A percentile compares a stretch with the other conserved stretches of the same genome.
These are phyloP conservation scores for Drosophila atripex DNA, from an alignment of 2,888 invertebrate genomes.

Conservation along the genomic window DNA sequence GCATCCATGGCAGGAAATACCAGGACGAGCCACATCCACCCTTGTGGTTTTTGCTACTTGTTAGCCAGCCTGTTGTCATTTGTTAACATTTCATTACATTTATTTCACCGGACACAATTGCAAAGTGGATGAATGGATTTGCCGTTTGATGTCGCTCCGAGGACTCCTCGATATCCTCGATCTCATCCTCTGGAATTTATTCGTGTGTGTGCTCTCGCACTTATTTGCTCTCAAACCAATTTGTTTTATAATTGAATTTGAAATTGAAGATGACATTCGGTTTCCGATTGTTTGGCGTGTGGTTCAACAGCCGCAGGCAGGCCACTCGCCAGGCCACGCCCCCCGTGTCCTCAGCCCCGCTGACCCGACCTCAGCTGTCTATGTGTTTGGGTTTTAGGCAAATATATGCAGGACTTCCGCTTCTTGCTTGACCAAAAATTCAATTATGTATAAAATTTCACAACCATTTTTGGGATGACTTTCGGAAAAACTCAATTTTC, in stretches of 20 bases:
- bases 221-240: slow-evolving; percentile 78
- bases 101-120: slow-evolving; percentile 75
- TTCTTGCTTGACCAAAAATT: slow-evolving; percentile 68
- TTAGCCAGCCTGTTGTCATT: slow-evolving; percentile 74
- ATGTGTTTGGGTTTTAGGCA: slow-evolving; percentile 59
- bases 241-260: slow-evolving; percentile 83
- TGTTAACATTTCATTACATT: slow-evolving; percentile 81
- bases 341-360: slow-evolving; percentile 17
- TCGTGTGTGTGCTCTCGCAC: slow-evolving; percentile 42
- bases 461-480: slow-evolving; percentile 67
- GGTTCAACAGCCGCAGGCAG: slow-evolving; percentile 69
- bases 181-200: slow-evolving; percentile 9
- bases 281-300: slow-evolving; percentile 76
- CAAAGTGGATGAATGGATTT: slow-evolving; percentile 77
- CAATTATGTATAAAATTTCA: slow-evolving; percentile 82
- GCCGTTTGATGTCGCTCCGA: slow-evolving; percentile 68
- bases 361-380: slow-evolving; percentile 61
- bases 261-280: slow-evolving; percentile 83
- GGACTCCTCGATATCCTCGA: slow-evolving; percentile 22
- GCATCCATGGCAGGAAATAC: slow-evolving; percentile 5
- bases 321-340: slow-evolving; percentile 44
- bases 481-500: slow-evolving; percentile 72
- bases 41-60: slow-evolving; percentile 70
- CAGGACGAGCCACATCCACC: slow-evolving; percentile 47
- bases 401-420: slow-evolving; percentile 64